These are phyloP conservation scores for Incurvaria masculella DNA, from an alignment of 2,888 invertebrate genomes.

Conservation along the genomic window DNA sequence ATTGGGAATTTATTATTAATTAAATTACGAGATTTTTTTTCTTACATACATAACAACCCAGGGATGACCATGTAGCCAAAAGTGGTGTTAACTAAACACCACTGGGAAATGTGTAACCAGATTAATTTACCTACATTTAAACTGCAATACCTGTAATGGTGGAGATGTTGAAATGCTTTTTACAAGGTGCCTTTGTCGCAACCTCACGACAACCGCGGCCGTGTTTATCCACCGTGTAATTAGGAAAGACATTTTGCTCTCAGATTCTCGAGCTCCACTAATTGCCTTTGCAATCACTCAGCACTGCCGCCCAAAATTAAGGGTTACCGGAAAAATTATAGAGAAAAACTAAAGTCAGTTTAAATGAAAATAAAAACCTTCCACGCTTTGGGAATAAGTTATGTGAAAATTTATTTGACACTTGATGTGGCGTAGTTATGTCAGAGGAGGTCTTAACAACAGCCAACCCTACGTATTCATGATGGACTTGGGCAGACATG, in stretches of 20 bases:
- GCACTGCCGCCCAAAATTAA: conserved; percentile 27
- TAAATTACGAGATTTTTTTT: conserved; percentile 1
- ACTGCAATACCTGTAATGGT: conserved; percentile 17
- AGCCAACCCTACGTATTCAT: too few species aligned
- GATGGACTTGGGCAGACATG: too few species aligned
- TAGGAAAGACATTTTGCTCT: conserved; percentile 23
- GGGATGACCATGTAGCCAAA: conserved; percentile 6
- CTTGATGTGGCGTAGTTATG: too few species aligned
- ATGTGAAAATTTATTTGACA: too few species aligned
- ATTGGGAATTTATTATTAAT: conserved; percentile 3
- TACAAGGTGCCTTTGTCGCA: conserved; percentile 32
- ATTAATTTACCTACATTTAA: neutral
- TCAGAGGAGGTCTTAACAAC: too few species aligned
- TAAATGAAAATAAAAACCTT: too few species aligned
- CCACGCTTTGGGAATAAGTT: too few species aligned
- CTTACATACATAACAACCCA: conserved; percentile 8
- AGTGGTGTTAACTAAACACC: conserved; percentile 31
- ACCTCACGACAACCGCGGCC: conserved; percentile 24
- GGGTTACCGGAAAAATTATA: conserved; percentile 32
- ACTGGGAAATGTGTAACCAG: conserved; percentile 26
- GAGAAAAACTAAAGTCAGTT: conserved; percentile 17
- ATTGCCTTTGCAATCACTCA: conserved; percentile 35
- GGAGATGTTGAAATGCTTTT: conserved; percentile 42
- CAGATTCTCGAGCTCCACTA: conserved; percentile 19
- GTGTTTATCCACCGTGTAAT: conserved; percentile 28